These are phyloP conservation scores for Nebria ingens DNA, from an alignment of 1,140 invertebrate genomes.

Conservation along the genomic window DNA sequence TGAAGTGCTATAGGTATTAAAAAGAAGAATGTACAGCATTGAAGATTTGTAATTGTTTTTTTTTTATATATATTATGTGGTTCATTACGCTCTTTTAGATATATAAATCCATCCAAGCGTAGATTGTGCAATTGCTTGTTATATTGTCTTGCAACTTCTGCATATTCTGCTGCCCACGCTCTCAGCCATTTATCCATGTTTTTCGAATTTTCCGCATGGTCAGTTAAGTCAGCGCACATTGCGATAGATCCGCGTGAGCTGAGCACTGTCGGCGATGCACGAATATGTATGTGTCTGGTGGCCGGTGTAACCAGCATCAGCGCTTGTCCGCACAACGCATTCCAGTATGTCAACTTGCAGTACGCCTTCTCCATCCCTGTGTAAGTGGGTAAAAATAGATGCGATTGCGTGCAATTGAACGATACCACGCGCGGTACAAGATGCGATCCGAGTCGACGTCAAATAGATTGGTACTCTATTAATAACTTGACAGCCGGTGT, in stretches of 20 bases:
- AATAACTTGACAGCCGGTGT: conserved; percentile 2
- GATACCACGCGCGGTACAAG: not conserved
- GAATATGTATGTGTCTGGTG: not conserved
- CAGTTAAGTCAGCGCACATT: not conserved
- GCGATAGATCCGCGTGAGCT: not conserved
- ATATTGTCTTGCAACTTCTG: not conserved
- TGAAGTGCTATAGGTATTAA: no score
- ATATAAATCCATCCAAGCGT: no score
- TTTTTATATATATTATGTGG: no score
- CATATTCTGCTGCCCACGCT: no score
- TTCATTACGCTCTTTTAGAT: no score
- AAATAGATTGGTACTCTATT: not conserved
- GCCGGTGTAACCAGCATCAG: not conserved
- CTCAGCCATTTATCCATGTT: conserved; percentile 1
- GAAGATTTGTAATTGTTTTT: no score
- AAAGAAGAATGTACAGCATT: no score
- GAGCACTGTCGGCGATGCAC: not conserved
- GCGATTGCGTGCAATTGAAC: not conserved
- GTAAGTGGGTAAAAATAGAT: conserved; percentile 4
- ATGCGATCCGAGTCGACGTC: not conserved
- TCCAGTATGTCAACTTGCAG: not conserved
- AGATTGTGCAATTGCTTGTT: no score
- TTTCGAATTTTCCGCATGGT: conserved; percentile 2
- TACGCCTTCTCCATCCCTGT: not conserved
- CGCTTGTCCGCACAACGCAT: not conserved